phyloP scores from a whole-genome alignment of 2,888 invertebrate species.

The Pollenia labialis region DNA sequence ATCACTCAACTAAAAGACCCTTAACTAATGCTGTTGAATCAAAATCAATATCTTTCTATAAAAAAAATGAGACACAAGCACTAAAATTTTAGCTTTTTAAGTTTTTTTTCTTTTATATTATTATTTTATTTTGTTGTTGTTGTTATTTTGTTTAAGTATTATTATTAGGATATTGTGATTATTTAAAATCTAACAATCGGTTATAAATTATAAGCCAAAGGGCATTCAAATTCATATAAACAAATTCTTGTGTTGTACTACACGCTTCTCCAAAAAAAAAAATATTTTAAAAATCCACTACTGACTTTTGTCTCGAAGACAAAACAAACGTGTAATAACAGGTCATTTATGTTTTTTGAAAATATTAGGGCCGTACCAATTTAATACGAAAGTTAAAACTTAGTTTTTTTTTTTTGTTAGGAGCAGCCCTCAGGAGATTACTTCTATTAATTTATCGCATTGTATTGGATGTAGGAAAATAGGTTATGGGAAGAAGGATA shows the following conservation, averaged over 20 bases:
- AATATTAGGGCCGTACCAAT: conserved; percentile 32
- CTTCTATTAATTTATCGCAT: too few species aligned
- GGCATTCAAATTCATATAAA: conserved; percentile 60
- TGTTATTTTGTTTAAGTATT: conserved; percentile 27
- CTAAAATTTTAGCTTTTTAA: not conserved
- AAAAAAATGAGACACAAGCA: not conserved
- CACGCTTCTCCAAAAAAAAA: conserved; percentile 22
- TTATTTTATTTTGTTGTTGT: not conserved
- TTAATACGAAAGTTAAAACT: not conserved
- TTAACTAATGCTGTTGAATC: conserved; percentile 56
- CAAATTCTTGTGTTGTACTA: conserved; percentile 12
- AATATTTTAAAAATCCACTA: not conserved
- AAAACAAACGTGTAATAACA: conserved; percentile 53
- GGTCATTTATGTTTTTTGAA: conserved; percentile 39
- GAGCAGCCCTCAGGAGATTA: not conserved
- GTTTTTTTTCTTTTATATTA: conserved; percentile 4
- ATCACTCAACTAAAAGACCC: conserved; percentile 51
- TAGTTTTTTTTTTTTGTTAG: too few species aligned
- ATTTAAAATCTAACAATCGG: conserved; percentile 63
- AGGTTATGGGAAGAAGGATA: too few species aligned
- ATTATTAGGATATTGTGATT: conserved; percentile 51
- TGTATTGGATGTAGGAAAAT: too few species aligned
- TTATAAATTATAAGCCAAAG: conserved; percentile 70
- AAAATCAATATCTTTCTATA: conserved; percentile 47
- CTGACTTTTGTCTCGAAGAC: conserved; percentile 11